These are phyloP conservation scores for Ophthalmolycus amberensis DNA, from an alignment of 2,113 vertebrate genomes.

Conservation along the genomic window DNA sequence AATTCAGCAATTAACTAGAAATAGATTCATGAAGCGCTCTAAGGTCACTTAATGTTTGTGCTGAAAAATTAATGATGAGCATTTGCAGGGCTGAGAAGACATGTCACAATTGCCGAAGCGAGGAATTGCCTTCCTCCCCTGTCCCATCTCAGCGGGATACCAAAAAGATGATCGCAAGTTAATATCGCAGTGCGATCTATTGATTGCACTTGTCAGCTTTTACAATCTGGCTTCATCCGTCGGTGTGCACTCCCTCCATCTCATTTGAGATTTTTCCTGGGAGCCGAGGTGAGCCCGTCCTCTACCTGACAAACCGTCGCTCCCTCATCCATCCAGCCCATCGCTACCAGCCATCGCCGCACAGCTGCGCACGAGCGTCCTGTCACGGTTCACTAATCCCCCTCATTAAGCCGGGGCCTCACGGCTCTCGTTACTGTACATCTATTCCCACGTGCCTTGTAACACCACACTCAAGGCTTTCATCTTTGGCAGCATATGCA, in stretches of 20 bases:
- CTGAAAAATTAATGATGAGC: constrained; percentile 4
- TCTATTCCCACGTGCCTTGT: constrained; percentile 63
- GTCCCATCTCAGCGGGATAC: constrained; percentile 39
- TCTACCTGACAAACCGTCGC: constrained; percentile 60
- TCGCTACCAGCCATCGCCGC: constrained; percentile 2
- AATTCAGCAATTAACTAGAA: constrained; percentile 41
- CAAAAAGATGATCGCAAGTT: constrained; percentile 48
- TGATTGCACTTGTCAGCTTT: constrained; percentile 66
- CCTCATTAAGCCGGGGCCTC: constrained; percentile 70
- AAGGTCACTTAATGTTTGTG: constrained; percentile 10
- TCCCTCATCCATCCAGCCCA: constrained; percentile 46
- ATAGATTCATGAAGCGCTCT: constrained; percentile 19
- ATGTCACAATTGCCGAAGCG: not conserved
- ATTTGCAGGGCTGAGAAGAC: constrained; percentile 1
- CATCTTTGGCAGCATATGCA: constrained; percentile 61
- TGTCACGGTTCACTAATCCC: constrained; percentile 72
- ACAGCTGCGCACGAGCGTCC: constrained; percentile 44
- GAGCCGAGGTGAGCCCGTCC: constrained; percentile 59
- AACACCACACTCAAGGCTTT: constrained; percentile 63
- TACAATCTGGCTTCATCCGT: constrained; percentile 59
- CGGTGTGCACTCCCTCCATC: constrained; percentile 4
- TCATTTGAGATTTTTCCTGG: constrained; percentile 36
- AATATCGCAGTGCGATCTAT: constrained; percentile 54
- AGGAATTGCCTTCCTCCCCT: constrained; percentile 12
- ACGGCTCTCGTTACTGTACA: constrained; percentile 69